phyloP scores from a whole-genome alignment of 1,140 invertebrate genomes.

The Pollicipes pollicipes region DNA sequence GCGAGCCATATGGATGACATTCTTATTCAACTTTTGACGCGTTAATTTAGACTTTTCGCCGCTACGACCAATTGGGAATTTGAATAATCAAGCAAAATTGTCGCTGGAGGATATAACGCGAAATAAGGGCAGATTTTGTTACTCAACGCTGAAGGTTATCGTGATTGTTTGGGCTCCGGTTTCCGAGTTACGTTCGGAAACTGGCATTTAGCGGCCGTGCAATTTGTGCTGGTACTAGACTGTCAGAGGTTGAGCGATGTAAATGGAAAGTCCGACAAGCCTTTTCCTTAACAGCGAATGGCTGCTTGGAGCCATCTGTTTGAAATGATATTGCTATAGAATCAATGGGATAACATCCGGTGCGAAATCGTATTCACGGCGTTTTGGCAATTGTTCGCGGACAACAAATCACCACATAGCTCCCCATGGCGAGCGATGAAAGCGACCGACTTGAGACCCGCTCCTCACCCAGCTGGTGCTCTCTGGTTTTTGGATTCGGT shows the following conservation, averaged over 20 bases:
- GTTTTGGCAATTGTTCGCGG: too few relatives aligned
- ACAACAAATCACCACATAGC: too few relatives aligned
- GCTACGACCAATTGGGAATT: background rate
- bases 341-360: background rate
- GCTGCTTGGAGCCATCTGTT: background rate
- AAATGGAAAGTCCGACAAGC: background rate
- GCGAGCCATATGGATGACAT: background rate
- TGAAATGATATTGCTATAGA: background rate
- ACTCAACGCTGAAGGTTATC: background rate
- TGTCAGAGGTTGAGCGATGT: background rate
- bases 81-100: background rate
- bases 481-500: too few relatives aligned
- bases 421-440: too few relatives aligned
- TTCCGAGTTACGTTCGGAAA: background rate
- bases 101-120: background rate
- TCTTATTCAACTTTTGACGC: background rate
- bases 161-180: background rate
- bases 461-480: too few relatives aligned
- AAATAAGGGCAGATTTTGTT: background rate
- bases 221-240: background rate
- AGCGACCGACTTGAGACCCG: too few relatives aligned
- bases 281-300: background rate
- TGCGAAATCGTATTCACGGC: background rate
- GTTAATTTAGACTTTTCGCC: background rate
- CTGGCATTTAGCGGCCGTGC: background rate